Conservation (phyloP, 2,113 vertebrate species). For the Sardina pilchardus region DNA sequence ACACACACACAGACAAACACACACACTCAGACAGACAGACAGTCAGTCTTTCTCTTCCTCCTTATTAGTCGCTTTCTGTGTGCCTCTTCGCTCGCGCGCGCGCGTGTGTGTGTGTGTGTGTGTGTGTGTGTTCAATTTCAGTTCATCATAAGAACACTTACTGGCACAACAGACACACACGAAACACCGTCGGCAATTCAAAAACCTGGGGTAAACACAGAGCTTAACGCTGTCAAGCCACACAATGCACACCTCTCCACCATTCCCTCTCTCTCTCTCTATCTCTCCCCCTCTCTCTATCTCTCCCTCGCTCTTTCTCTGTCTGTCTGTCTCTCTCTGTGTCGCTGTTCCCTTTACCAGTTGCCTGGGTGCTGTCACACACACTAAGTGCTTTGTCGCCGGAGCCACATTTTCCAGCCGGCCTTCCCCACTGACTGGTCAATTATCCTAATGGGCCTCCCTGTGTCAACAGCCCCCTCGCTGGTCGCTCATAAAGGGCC, state of each 20-base stretch:
- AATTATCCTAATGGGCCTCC: conserved; percentile 14
- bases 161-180: neutral
- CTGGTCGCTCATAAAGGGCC: neutral
- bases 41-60: neutral
- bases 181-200: neutral
- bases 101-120: neutral
- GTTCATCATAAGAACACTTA: neutral
- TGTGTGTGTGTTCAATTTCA: neutral
- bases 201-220: neutral
- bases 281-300: neutral
- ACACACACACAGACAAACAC: neutral
- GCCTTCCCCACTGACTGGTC: conserved; percentile 12
- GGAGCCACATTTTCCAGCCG: neutral
- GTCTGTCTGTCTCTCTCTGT: neutral
- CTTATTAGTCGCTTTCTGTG: neutral
- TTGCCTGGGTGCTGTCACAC: neutral
- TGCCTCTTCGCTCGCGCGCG: neutral
- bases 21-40: neutral
- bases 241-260: neutral
- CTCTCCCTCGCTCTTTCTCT: neutral
- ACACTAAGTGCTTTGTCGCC: neutral
- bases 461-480: conserved; percentile 2
- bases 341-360: neutral
- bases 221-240: neutral
- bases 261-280: neutral